Conservation (phyloP, 1,140 invertebrate species). For the Eueides isabella region DNA sequence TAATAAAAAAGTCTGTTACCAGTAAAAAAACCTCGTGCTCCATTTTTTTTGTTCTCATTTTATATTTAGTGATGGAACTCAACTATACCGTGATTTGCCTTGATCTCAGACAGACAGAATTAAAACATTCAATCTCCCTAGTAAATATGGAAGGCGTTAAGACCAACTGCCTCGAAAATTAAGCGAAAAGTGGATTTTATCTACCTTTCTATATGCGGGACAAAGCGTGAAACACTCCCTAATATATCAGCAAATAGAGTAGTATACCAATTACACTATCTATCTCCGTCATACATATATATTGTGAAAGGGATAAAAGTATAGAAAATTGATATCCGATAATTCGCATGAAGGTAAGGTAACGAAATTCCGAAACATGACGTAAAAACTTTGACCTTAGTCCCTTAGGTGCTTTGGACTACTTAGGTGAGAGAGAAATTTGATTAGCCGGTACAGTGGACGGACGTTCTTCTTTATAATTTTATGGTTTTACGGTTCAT, state of each 20-base stretch:
- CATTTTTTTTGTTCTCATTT: no score
- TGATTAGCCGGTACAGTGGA: slow-evolving; percentile 41
- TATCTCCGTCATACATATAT: not conserved
- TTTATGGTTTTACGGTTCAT: slow-evolving; percentile 30
- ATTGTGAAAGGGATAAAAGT: not conserved
- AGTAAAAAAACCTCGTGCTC: no score
- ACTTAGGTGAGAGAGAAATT: slow-evolving; percentile 48
- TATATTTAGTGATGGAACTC: no score
- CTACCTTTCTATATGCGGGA: not conserved
- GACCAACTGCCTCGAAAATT: no score
- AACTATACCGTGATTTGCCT: no score
- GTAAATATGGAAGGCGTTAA: no score
- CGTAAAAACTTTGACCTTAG: slow-evolving; percentile 36
- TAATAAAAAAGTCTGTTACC: no score
- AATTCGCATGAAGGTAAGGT: slow-evolving; percentile 13
- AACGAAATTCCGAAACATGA: slow-evolving; percentile 42
- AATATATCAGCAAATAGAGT: not conserved
- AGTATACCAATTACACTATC: not conserved
- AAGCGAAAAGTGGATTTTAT: not conserved
- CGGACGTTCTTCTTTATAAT: slow-evolving; percentile 43
- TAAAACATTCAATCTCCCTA: no score
- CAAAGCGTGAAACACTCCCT: not conserved
- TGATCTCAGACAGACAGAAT: no score
- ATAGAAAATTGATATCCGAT: slow-evolving; percentile 2
- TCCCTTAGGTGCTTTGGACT: slow-evolving; percentile 16